Evolutionary conservation across 2,888 invertebrate species (phyloP), one percentile per base, ranked within the genome.

Genomic region (Hypomecis atomaria): DNA sequence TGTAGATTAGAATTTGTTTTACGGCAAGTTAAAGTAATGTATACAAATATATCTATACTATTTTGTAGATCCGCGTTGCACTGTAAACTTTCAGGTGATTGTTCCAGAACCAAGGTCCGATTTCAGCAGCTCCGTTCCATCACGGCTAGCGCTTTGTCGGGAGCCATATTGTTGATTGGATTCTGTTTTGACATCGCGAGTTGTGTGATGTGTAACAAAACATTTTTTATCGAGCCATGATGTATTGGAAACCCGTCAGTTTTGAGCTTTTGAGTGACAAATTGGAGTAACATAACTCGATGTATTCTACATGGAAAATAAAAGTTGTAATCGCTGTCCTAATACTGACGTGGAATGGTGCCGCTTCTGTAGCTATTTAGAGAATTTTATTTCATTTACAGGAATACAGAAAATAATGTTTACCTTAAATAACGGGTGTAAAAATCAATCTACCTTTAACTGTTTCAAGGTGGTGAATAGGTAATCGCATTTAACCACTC

Each of bases 131-230:
- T 36, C 47, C 56, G 62, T 42, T 57, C 53, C n/a, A 57, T 62
- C 62, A 53, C 34, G 52, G 42, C 13, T 10, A 7, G 42, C 53
- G 38, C 53, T 66, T 78, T 75, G 73, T 71, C 67, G 23, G 48
- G 40, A 55, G 9, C 71, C 69, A 71, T 66, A 71, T 71, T 77
- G 76, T 78, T 86, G 87, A 88, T 88, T 86, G 85, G 84, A 81
- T 85, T 84, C 75, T 84, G 85, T 85, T 86, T 78, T 85, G 82
- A 83, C 79, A 68, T 55, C 67, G 69, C 66, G 82, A 54, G 11
- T 43, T 54, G 6, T 33, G 6, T 38, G 10, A 40, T 40, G 5
- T 33, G 44, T 11, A 36, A n/a, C 43, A 6, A 11, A 36, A 45
- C 13, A 38, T 38, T 56, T 45, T 47, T 47, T 56, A 37, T 37